Base-by-base conservation (phyloP, 2,797 vertebrate genomes). In the Corythornis leucogaster region DNA sequence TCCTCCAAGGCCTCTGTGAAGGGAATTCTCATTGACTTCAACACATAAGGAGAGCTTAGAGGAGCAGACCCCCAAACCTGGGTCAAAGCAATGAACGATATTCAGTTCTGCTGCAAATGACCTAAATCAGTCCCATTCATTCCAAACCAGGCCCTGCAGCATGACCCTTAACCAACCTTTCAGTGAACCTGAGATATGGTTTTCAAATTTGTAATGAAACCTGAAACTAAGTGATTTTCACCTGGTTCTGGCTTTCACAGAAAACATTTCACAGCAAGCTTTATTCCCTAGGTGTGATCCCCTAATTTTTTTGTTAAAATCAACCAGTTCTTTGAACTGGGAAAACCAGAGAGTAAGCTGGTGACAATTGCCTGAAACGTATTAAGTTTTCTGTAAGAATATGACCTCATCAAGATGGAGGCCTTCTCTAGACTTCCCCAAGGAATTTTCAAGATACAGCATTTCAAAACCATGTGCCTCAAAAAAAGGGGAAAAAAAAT, bases 141-240 rank as follows among this genome's bases (percentile, higher is more conserved):
- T 94, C 93, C 93, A 95, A 92, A 92, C 83, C 85, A 94, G 90
- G 90, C 92, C 81, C 88, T 90, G 92, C 79, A 94, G 81, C 86
- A 87, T 87, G 94, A 96, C 93, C 93, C 94, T 95, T 95, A 96
- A 69, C 96, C 87, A 96, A 89, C 94, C 96, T 95, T 96, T 94
- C 90, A 94, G 90, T 96, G 95, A 96, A 95, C 96, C 95, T 89
- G 88, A 96, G 93, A 95, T 94, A 96, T 92, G 95, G 91, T 96
- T 96, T 96, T 96, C 86, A 90, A 94, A 96, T 94, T 93, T 95
- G 93, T 95, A 96, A 96, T 94, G 93, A 96, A 96, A 96, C 90
- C 90, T 94, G 96, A 96, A 96, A 95, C 96, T 94, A 94, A 96
- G 94, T 95, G 95, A 95, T 95, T 96, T 96, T 96, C 94, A 94